Percentiles rank a stretch among this genome's conserved stretches.
Conservation (phyloP, 2,113 vertebrate genomes). For the Mormoops blainvillei region DNA sequence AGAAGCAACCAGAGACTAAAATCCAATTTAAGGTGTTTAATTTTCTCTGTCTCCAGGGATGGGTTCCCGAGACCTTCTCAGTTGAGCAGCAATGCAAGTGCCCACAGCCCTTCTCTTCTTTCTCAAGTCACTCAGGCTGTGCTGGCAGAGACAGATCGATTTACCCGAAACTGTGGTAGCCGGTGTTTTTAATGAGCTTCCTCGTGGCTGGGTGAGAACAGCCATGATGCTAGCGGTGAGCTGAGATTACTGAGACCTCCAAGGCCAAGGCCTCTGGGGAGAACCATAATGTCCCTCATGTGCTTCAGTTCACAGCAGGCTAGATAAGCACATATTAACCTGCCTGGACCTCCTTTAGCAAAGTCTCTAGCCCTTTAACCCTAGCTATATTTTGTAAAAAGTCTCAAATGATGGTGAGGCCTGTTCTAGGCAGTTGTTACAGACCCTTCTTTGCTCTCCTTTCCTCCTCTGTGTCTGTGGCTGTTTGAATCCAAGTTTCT, state of each 20-base stretch:
- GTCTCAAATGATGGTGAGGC: neutral
- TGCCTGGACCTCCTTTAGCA: neutral
- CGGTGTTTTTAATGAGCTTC: neutral
- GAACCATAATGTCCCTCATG: neutral
- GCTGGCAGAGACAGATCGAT: neutral
- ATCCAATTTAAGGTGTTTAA: constrained; percentile 40
- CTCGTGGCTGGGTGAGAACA: neutral
- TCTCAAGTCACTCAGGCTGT: neutral
- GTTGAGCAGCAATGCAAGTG: neutral
- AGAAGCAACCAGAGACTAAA: constrained; percentile 23
- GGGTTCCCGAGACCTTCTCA: neutral
- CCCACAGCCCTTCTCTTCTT: neutral
- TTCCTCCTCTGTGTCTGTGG: neutral
- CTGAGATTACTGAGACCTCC: neutral
- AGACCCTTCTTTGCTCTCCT: neutral
- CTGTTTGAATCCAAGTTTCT: neutral
- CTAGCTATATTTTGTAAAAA: neutral
- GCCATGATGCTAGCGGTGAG: neutral
- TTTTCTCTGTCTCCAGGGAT: constrained; percentile 25
- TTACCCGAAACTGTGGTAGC: neutral
- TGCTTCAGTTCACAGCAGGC: neutral
- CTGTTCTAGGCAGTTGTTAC: neutral
- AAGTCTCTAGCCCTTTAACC: neutral
- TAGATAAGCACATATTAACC: neutral
- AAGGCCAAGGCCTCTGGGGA: neutral